Evolutionary conservation across 2,113 vertebrate genomes (phyloP).

Genomic region (Donacobius atricapilla): DNA sequence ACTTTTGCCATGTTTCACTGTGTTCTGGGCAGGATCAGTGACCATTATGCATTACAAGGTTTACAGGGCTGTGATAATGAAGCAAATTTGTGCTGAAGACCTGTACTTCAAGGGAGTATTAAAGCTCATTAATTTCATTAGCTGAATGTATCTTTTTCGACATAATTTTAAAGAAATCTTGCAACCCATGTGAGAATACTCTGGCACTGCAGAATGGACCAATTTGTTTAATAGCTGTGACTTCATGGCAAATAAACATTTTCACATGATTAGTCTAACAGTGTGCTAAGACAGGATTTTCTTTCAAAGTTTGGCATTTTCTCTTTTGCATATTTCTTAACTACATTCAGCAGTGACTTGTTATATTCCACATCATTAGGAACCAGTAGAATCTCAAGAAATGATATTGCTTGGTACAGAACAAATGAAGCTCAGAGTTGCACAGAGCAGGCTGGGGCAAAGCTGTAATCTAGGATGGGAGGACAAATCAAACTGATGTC

Average conservation of each 20-base stretch:
- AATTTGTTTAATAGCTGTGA: conserved; percentile 49
- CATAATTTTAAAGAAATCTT: conserved; percentile 24
- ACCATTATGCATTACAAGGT: conserved; percentile 43
- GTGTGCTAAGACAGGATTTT: background rate
- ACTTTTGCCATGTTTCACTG: conserved; percentile 42
- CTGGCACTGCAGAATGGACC: background rate
- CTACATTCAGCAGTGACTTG: background rate
- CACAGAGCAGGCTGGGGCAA: background rate
- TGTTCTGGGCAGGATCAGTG: conserved; percentile 44
- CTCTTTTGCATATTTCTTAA: background rate
- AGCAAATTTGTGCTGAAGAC: conserved; percentile 46
- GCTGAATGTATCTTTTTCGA: conserved; percentile 36
- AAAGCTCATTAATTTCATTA: conserved; percentile 68
- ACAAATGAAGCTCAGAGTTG: background rate
- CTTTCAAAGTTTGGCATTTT: background rate
- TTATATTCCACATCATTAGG: conserved; percentile 23
- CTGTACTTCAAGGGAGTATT: conserved; percentile 52
- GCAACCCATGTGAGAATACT: background rate
- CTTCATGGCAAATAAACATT: conserved; percentile 56
- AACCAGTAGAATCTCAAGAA: background rate
- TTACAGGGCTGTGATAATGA: conserved; percentile 61
- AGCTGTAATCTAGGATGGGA: background rate
- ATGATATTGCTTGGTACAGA: background rate
- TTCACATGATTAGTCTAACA: conserved; percentile 46
- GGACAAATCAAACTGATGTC: background rate